A percentile compares a stretch with the other conserved stretches of the same genome.
These are phyloP conservation scores for Daboia siamensis DNA, from an alignment of 2,113 vertebrate genomes.

Conservation along the genomic window DNA sequence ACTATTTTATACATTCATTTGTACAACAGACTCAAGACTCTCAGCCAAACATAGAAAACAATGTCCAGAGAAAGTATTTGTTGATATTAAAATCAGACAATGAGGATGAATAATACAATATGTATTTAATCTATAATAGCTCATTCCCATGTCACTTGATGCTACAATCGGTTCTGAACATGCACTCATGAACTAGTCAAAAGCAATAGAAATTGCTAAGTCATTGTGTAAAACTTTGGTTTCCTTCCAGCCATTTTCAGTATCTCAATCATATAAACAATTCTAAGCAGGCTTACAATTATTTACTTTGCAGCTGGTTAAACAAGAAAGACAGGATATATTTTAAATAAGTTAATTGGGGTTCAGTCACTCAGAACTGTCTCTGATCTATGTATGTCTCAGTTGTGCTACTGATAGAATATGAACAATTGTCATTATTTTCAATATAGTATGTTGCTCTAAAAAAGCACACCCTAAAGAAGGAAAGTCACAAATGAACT, in stretches of 20 bases:
- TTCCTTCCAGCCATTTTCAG: neutral
- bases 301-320: neutral
- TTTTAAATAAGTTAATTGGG: neutral
- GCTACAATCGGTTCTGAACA: neutral
- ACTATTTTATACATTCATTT: neutral
- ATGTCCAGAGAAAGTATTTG: neutral
- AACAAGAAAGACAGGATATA: neutral
- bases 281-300: rapidly evolving
- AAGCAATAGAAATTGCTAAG: neutral
- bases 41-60: neutral
- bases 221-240: neutral
- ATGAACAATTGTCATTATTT: neutral
- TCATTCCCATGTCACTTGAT: neutral
- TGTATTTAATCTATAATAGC: neutral
- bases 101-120: neutral
- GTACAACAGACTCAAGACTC: neutral
- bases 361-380: neutral
- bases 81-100: neutral
- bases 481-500: neutral
- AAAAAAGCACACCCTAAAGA: neutral
- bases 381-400: neutral
- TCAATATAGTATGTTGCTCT: neutral
- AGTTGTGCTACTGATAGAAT: neutral
- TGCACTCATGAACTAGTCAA: neutral
- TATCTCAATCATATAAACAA: rapidly evolving